Conservation (phyloP, 2,113 vertebrate species). For the Elgaria multicarinata region DNA sequence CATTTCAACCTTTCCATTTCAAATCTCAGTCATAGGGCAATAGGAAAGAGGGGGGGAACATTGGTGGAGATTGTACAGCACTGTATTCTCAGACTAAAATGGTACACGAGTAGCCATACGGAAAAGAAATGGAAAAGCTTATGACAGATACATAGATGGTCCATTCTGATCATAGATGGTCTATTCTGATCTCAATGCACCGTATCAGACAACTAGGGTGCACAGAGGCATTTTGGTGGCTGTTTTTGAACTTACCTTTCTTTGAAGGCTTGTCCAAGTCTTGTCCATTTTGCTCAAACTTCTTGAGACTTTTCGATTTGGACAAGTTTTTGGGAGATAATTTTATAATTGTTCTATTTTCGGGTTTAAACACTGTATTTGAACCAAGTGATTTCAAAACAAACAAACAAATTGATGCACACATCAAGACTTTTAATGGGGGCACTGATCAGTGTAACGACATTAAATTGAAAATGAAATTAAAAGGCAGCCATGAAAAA, state of each 20-base stretch:
- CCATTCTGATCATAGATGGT: background rate
- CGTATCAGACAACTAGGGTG: no score
- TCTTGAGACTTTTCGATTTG: background rate
- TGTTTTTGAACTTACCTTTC: background rate
- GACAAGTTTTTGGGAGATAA: background rate
- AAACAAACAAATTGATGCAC: background rate
- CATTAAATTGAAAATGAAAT: slow-evolving; percentile 11
- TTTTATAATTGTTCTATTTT: background rate
- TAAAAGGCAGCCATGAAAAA: slow-evolving; percentile 10
- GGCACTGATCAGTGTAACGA: background rate
- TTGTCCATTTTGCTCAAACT: background rate
- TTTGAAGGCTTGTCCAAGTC: background rate
- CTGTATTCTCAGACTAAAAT: background rate
- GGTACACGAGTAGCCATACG: background rate
- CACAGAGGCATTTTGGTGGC: no score
- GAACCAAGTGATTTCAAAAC: background rate
- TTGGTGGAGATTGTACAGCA: background rate
- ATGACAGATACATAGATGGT: background rate
- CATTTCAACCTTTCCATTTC: background rate
- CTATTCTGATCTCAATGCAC: background rate
- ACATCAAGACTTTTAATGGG: background rate
- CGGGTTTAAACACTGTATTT: background rate
- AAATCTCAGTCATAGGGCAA: background rate
- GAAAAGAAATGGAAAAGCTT: slow-evolving; percentile 1
- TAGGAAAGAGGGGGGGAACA: background rate